A percentile compares a stretch with the other conserved stretches of the same genome.
Conservation (phyloP, 2,113 vertebrate genomes). For the Chamaea fasciata region DNA sequence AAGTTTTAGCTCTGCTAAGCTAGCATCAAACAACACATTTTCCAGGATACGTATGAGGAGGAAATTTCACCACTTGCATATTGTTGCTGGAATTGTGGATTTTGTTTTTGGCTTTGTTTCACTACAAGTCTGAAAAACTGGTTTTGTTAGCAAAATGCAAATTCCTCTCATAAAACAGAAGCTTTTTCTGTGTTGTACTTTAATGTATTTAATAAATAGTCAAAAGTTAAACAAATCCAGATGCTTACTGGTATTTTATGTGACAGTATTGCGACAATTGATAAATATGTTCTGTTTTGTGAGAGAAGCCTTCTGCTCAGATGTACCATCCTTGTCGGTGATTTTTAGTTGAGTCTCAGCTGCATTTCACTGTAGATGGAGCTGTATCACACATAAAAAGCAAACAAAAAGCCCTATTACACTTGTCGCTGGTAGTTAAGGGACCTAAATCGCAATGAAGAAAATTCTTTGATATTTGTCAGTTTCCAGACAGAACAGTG, state of each 20-base stretch:
- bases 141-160: not conserved
- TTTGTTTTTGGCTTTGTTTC: not conserved
- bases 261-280: not conserved
- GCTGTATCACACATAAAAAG: not conserved
- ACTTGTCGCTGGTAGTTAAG: not conserved
- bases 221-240: not conserved
- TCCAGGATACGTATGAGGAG: not conserved
- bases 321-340: not conserved
- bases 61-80: not conserved
- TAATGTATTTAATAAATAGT: not conserved
- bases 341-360: not conserved
- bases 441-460: not conserved
- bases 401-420: accelerated
- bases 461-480: not conserved
- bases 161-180: not conserved
- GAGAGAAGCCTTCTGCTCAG: not conserved
- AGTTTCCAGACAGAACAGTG: not conserved
- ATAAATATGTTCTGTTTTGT: not conserved
- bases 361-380: conserved; percentile 24
- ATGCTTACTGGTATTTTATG: not conserved
- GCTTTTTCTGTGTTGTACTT: not conserved
- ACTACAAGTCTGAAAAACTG: not conserved
- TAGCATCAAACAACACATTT: not conserved
- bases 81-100: not conserved
- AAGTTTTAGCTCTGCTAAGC: not conserved